Percentiles rank a stretch among this genome's conserved stretches.
phyloP scores from a whole-genome alignment of 2,888 invertebrate species.

The Heliconius hortense region DNA sequence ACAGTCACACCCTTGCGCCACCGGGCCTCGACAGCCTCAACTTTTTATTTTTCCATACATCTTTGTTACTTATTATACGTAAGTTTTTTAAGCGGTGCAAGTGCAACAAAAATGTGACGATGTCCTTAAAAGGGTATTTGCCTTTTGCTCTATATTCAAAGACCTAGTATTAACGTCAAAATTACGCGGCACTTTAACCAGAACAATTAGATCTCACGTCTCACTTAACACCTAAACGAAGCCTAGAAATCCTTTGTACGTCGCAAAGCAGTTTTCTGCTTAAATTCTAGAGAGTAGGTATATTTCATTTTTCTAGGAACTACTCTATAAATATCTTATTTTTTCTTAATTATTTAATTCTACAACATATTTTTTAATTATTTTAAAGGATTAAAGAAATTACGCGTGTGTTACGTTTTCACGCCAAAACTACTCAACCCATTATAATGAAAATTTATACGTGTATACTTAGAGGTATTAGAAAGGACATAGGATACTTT shows the following conservation, averaged over 20 bases:
- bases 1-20: too few species aligned
- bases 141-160: slow-evolving; percentile 36
- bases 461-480: too few species aligned
- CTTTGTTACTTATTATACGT: not conserved
- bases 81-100: not conserved
- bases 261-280: slow-evolving; percentile 13
- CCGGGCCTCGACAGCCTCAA: not conserved
- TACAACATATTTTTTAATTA: not conserved
- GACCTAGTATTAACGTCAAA: slow-evolving; percentile 31
- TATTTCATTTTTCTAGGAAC: slow-evolving; percentile 16
- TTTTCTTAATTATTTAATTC: not conserved
- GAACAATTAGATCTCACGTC: slow-evolving; percentile 39
- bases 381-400: not conserved
- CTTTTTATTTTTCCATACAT: not conserved
- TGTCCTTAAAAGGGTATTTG: slow-evolving; percentile 27
- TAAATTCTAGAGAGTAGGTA: slow-evolving; percentile 15
- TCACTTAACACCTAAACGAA: slow-evolving; percentile 37
- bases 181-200: slow-evolving; percentile 37
- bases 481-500: too few species aligned
- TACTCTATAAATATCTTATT: not conserved
- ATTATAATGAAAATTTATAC: too few species aligned
- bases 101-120: not conserved
- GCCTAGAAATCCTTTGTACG: slow-evolving; percentile 38
- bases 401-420: too few species aligned
- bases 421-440: too few species aligned